These are phyloP conservation scores for Lasiurus cinereus DNA, from an alignment of 2,113 vertebrate genomes.

Conservation along the genomic window DNA sequence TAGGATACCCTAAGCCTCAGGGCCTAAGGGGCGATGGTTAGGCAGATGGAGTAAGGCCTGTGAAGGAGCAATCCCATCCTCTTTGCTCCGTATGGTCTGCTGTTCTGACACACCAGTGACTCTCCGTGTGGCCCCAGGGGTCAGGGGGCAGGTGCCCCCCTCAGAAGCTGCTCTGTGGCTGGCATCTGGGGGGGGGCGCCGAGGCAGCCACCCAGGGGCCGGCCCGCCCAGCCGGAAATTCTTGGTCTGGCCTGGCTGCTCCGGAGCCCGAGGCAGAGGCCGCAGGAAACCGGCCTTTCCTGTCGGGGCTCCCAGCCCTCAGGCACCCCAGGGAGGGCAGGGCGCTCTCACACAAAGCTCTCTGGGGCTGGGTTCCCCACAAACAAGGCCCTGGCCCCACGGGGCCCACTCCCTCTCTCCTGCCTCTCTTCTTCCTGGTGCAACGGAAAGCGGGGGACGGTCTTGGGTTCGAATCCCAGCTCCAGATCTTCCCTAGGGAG, in stretches of 20 bases:
- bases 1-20: too few relatives aligned
- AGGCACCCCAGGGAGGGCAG: conserved; percentile 43
- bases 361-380: conserved; percentile 26
- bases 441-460: neutral
- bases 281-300: conserved; percentile 77
- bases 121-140: accelerated
- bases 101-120: neutral
- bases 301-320: neutral
- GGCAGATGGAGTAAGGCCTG: neutral
- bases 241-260: conserved; percentile 45
- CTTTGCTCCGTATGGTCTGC: neutral
- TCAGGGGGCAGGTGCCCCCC: accelerated
- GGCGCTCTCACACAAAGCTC: neutral
- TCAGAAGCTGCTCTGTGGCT: neutral
- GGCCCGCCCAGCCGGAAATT: conserved; percentile 42
- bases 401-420: neutral
- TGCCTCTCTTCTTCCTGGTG: neutral
- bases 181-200: neutral
- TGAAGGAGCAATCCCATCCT: accelerated
- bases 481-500: neutral
- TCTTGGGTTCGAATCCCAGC: neutral
- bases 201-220: neutral
- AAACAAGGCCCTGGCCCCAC: neutral
- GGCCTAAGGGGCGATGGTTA: accelerated
- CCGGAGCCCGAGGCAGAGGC: neutral